Evolutionary conservation across 2,113 vertebrate species (phyloP), one percentile per base, ranked within the genome.

Genomic region (Talpa occidentalis): DNA sequence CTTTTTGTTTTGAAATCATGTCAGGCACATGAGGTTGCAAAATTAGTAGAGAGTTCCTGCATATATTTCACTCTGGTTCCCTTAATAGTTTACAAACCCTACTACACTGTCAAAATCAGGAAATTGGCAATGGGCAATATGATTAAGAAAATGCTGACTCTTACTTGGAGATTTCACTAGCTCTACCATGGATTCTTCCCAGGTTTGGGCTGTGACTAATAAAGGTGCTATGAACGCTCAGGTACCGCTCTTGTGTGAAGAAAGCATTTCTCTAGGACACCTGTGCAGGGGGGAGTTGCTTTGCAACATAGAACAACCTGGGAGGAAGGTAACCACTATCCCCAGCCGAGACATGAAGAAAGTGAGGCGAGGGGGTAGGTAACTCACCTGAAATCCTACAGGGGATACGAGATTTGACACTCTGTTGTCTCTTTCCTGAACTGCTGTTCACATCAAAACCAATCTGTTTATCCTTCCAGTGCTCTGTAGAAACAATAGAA

Each of bases 11-110:
- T 35, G 70, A 83, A 88, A 91, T 40, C 32, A 10, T 83, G 49
- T 80, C 22, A 85, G 74, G 70, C 35, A 74, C 8, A 54, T 44
- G 26, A 84, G 92, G 28, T 86, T 96, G 80, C 95, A 59, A 81
- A 93, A 92, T 10, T 12, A 49, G 47, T n/a, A n/a, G 9, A 82
- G n/a, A 37, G 81, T 84, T 78, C 77, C 72, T 22, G 1, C 14
- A 30, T 62, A 21, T 49, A 3, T n/a, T 83, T 82, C 40, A 35
- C 56, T 2, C 22, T 2, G 14, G 21, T 32, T 62, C n/a, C 60
- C 37, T 49, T 16, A 1, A 3, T 15, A 54, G 17, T 37, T 87
- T 66, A 35, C 28, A 3, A 93, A 87, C 32, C 17, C 0, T 3
- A 10, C 4, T 5, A 16, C 3, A 15, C 60, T 62, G n/a, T 78